Evolutionary conservation across 1,140 invertebrate genomes (phyloP), one percentile per base, ranked within the genome.

Genomic region (Schlechtendalia chinensis): DNA sequence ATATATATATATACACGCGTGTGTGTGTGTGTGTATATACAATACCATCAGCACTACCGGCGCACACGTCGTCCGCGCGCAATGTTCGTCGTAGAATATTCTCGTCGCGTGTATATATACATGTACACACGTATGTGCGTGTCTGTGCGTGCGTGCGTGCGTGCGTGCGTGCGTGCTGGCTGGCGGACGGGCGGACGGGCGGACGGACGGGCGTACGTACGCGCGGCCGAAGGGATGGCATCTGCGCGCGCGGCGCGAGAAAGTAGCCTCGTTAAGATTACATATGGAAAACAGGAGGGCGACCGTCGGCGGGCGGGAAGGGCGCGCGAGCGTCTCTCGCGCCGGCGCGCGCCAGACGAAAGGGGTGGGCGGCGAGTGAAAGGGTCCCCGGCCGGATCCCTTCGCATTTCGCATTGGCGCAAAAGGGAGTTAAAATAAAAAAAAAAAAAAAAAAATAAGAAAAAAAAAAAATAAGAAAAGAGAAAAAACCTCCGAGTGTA

Each of bases 341-440:
- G 32, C 32, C 32, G 32, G 32, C 32, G 32, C 32, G 32, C 32
- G 8, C 32, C 32, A 39, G 32, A 39, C 32, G 32, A 39, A 39
- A 27, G 59, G 14, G 59, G 59, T 17, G 59, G 65, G n/a, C 3
- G 12, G 45, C 10, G 65, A 47, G 75, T 16, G 75, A 79, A 79
- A 79, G 75, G 58, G 75, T 61, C 56, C 16, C 67, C 27, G 72
- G 47, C 47, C 47, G 74, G 74, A 77, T 77, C 74, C 58, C 75
- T 79, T 79, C 54, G 58, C 75, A 79, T 63, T 79, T 79, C 56
- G 75, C 75, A 79, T 79, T 79, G 75, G 75, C 75, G 75, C 75
- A 79, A 79, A 79, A 79, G 75, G 75, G 75, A 79, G 75, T 79
- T 79, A 79, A 63, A 79, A 79, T 79, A 79, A 63, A 79, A 71